Evolutionary conservation across 2,113 vertebrate species (phyloP).

Genomic region (Clarias batrachus): DNA sequence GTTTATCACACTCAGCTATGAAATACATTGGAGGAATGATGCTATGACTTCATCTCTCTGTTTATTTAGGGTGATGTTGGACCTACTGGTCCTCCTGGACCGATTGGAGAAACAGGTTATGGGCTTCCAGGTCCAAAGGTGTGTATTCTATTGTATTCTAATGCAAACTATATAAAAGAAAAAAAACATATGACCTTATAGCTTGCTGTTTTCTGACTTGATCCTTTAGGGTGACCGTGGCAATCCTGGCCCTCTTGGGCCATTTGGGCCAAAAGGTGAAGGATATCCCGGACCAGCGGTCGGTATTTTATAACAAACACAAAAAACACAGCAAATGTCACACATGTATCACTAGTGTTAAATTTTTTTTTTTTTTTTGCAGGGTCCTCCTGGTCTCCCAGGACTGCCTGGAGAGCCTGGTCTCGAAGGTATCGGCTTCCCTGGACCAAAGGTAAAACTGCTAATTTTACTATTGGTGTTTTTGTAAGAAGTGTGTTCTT

Average conservation of each 20-base stretch:
- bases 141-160: conserved; percentile 40
- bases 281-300: conserved; percentile 81
- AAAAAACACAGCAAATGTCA: background rate
- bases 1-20: conserved; percentile 26
- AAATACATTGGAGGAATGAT: conserved; percentile 25
- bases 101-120: conserved; percentile 81
- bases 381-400: conserved; percentile 82
- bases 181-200: conserved; percentile 3
- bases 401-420: conserved; percentile 81
- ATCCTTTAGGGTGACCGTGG: conserved; percentile 80
- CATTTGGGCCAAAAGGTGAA: conserved; percentile 83
- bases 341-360: background rate
- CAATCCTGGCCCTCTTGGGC: conserved; percentile 74
- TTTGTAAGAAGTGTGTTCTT: background rate
- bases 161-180: background rate
- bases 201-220: conserved; percentile 11
- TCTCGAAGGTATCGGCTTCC: conserved; percentile 79
- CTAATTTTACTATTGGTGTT: background rate
- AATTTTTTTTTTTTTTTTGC: background rate
- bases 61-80: conserved; percentile 80
- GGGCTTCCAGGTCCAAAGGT: conserved; percentile 89
- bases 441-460: conserved; percentile 81
- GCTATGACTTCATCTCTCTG: conserved; percentile 45
- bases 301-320: conserved; percentile 58
- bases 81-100: conserved; percentile 76